These are phyloP conservation scores for Philopotamus ludificatus DNA, from an alignment of 1,140 invertebrate species.

Conservation along the genomic window DNA sequence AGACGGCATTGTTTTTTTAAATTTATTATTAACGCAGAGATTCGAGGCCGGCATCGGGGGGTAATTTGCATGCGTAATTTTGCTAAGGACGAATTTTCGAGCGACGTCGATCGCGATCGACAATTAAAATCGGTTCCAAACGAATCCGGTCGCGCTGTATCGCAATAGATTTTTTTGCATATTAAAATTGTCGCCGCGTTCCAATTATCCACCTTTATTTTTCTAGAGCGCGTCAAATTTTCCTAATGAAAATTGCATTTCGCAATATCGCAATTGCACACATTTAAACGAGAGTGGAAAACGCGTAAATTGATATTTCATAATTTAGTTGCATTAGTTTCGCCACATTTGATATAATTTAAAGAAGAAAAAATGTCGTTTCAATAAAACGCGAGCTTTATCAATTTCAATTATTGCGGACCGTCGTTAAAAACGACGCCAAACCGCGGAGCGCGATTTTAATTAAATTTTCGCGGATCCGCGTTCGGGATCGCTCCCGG, in stretches of 20 bases:
- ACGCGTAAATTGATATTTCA: constrained; percentile 28
- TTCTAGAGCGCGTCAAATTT: constrained; percentile 32
- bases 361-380: neutral
- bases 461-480: no score
- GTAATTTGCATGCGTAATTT: neutral
- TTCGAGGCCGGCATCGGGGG: neutral
- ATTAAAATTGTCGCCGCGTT: neutral
- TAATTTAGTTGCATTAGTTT: constrained; percentile 2
- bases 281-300: constrained; percentile 22
- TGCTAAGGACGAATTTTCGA: no score
- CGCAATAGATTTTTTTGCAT: neutral
- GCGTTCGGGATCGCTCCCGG: no score
- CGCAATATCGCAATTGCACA: constrained; percentile 18
- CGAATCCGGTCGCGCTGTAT: no score
- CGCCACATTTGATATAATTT: neutral
- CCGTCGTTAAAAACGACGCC: no score
- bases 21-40: no score
- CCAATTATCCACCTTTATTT: constrained; percentile 23
- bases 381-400: neutral
- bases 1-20: neutral
- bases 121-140: neutral
- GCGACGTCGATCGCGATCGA: neutral
- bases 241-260: constrained; percentile 25
- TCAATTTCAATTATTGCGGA: neutral
- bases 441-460: no score